A percentile compares a stretch with the other conserved stretches of the same genome.
These are phyloP conservation scores for Arenaria interpres DNA, from an alignment of 2,113 vertebrate genomes.

Conservation along the genomic window DNA sequence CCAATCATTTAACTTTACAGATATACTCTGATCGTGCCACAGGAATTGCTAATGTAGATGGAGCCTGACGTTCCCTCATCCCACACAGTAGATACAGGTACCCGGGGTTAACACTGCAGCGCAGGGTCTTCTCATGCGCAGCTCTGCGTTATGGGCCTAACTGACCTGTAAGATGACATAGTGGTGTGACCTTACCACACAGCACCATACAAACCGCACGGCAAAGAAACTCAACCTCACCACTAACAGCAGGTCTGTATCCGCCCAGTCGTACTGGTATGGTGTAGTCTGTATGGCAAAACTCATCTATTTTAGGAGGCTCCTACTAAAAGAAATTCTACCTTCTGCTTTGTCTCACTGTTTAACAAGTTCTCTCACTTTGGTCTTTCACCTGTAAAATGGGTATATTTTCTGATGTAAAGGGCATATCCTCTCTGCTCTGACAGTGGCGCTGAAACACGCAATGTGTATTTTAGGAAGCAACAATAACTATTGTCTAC, in stretches of 20 bases:
- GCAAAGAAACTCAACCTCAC: background rate
- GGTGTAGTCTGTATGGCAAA: background rate
- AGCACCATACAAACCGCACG: background rate
- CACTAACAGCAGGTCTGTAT: background rate
- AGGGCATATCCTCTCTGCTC: background rate
- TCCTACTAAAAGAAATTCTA: background rate
- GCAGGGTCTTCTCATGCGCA: background rate
- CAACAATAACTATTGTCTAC: background rate
- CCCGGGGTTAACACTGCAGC: background rate
- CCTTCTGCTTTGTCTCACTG: background rate
- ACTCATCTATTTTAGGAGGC: background rate
- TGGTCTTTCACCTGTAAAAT: background rate
- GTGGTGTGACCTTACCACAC: background rate
- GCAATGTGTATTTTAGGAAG: background rate
- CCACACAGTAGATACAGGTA: background rate
- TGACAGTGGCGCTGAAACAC: background rate
- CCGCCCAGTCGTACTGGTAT: background rate
- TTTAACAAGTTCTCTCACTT: background rate
- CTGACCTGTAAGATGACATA: background rate
- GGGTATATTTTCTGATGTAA: accelerated
- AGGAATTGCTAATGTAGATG: background rate
- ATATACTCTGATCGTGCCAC: background rate
- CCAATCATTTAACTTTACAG: background rate
- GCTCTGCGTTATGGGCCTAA: background rate
- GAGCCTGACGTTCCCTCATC: background rate